Conservation (phyloP, 2,113 vertebrate genomes). For the Lagenorhynchus albirostris region DNA sequence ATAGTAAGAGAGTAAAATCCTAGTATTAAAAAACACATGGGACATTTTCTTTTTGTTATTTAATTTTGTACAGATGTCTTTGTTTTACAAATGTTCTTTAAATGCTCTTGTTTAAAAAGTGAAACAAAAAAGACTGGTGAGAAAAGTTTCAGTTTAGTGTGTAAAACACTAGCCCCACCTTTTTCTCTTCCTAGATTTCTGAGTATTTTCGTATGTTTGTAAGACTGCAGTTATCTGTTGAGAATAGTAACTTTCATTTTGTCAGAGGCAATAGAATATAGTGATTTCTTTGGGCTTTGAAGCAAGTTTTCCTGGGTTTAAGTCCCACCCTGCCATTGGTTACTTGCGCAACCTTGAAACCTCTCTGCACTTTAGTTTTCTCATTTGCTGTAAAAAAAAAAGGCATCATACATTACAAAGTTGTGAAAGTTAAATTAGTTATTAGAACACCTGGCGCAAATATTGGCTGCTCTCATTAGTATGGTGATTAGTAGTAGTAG, state of each 20-base stretch:
- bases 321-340: background rate
- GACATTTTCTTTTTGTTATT: background rate
- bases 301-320: background rate
- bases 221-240: background rate
- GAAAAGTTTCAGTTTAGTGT: background rate
- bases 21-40: background rate
- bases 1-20: background rate
- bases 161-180: background rate
- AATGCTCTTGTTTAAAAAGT: background rate
- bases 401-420: background rate
- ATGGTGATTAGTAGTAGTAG: background rate
- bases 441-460: background rate
- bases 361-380: background rate
- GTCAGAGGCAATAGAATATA: background rate
- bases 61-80: background rate
- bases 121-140: background rate
- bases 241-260: background rate
- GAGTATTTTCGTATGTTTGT: background rate
- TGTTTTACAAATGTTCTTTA: background rate
- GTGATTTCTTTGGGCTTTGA: background rate
- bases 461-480: background rate
- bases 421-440: background rate
- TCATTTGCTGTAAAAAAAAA: background rate
- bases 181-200: background rate
- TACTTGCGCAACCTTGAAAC: background rate